Percentiles rank a stretch among this genome's conserved stretches.
Evolutionary conservation across 2,113 vertebrate genomes (phyloP).

Genomic region (Psophia crepitans): DNA sequence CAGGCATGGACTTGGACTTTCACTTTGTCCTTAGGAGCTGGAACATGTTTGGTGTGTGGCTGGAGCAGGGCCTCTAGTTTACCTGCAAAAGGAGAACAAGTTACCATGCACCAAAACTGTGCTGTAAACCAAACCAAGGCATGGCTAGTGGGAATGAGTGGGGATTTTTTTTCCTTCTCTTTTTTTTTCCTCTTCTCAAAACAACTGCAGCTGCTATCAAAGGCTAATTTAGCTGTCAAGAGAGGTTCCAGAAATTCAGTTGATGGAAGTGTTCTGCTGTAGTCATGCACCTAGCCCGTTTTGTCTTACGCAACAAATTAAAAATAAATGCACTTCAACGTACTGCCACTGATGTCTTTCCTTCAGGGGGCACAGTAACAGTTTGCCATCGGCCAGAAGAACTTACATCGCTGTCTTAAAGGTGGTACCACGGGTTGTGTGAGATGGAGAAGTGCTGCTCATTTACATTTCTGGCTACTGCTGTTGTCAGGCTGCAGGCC

Average conservation of each 20-base stretch:
- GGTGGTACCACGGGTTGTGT: neutral
- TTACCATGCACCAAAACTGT: neutral
- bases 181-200: neutral
- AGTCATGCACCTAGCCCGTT: neutral
- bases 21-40: neutral
- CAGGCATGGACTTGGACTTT: too few species aligned
- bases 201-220: neutral
- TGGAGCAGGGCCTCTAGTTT: neutral
- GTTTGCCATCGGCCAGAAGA: neutral
- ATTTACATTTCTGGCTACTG: neutral
- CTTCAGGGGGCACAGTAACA: neutral
- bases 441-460: neutral
- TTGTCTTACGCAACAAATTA: neutral
- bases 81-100: neutral
- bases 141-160: neutral
- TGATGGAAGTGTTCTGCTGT: neutral
- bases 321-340: neutral
- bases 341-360: neutral
- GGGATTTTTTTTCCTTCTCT: neutral
- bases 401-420: fast-evolving
- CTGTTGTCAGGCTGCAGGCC: neutral
- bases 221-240: neutral
- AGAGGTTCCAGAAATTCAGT: neutral
- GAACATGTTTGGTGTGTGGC: neutral
- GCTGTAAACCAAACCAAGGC: neutral